phyloP scores from a whole-genome alignment of 2,797 vertebrate genomes.

The Orientallactaga sibirica region DNA sequence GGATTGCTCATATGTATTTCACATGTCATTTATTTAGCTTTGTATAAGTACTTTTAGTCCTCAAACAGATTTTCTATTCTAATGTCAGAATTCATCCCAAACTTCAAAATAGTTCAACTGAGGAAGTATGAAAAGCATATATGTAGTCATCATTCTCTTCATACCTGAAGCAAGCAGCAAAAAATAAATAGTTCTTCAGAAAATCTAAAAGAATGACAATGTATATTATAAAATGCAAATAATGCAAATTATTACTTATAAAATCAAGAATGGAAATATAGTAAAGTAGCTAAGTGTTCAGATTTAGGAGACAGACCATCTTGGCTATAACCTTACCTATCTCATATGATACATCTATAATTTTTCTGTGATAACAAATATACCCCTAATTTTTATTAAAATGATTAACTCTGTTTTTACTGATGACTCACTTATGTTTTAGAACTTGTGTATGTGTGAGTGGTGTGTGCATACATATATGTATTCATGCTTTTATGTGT shows the following conservation, averaged over 20 bases:
- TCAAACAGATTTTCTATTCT: constrained; percentile 20
- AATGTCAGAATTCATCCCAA: not conserved
- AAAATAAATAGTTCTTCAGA: not conserved
- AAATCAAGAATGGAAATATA: not conserved
- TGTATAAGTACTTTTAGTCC: constrained; percentile 23
- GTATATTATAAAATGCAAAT: not conserved
- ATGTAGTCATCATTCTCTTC: not conserved
- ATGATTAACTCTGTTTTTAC: not conserved
- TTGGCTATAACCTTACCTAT: not conserved
- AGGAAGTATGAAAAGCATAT: constrained; percentile 10
- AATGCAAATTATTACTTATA: not conserved
- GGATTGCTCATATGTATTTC: not conserved
- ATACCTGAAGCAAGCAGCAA: not conserved
- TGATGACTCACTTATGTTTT: not conserved
- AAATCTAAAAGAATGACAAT: not conserved
- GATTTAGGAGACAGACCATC: not conserved
- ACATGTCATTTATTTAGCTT: not conserved
- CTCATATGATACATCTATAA: not conserved
- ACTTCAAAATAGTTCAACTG: constrained; percentile 21
- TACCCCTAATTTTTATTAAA: not conserved
- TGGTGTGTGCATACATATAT: no score
- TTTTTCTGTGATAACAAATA: not conserved
- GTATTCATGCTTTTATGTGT: not conserved
- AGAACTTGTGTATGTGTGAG: no score
- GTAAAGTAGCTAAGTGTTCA: not conserved